A percentile compares a stretch with the other conserved stretches of the same genome.
phyloP scores from a whole-genome alignment of 1,140 invertebrate genomes.

The Matsumurasca onukii region DNA sequence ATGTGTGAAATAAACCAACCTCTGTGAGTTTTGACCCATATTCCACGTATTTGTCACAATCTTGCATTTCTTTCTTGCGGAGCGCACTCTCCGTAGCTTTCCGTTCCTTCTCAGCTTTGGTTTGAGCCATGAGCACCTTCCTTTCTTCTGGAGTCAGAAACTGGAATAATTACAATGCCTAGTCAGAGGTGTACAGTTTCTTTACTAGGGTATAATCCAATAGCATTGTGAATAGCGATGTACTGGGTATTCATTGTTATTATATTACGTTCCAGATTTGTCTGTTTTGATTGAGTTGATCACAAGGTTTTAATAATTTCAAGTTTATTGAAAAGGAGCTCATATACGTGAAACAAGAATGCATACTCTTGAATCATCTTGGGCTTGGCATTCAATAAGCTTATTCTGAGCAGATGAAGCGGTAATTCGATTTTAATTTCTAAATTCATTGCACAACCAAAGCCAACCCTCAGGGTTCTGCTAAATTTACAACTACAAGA shows the following conservation, averaged over 20 bases:
- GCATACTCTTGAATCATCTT: too few relatives aligned
- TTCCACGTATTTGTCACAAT: constrained; percentile 29
- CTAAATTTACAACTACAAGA: too few relatives aligned
- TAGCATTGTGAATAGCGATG: background rate
- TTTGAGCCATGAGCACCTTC: constrained; percentile 3
- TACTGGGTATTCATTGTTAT: background rate
- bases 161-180: background rate
- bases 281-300: background rate
- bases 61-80: constrained; percentile 36
- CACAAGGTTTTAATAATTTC: too few relatives aligned
- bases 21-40: constrained; percentile 35
- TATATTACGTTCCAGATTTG: background rate
- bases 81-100: constrained; percentile 33
- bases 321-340: too few relatives aligned
- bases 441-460: too few relatives aligned
- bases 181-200: background rate
- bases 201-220: background rate
- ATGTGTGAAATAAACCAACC: too few relatives aligned
- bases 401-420: too few relatives aligned
- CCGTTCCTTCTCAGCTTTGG: constrained; percentile 20
- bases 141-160: constrained; percentile 18
- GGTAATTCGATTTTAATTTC: too few relatives aligned
- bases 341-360: too few relatives aligned
- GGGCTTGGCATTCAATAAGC: too few relatives aligned
- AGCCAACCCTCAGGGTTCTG: too few relatives aligned